Evolutionary conservation across 2,797 vertebrate species (phyloP).

Genomic region (Kryptopterus vitreolus): DNA sequence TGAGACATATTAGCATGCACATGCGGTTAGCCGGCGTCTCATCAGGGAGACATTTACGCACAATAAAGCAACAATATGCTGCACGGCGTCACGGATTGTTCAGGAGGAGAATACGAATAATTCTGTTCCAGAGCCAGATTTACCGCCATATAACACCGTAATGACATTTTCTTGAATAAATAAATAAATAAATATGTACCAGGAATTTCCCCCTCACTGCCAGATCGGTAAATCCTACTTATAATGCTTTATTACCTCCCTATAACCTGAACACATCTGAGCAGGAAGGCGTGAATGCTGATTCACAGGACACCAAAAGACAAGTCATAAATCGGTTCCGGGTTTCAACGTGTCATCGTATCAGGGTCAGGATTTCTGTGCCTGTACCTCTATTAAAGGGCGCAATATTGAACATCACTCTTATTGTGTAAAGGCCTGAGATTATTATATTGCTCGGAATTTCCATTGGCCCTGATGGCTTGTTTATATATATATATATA

Average conservation of each 20-base stretch:
- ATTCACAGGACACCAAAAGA: conserved; percentile 57
- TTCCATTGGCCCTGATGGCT: conserved; percentile 44
- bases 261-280: background rate
- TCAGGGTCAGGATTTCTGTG: conserved; percentile 24
- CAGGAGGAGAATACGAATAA: conserved; percentile 23
- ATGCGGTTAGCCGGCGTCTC: conserved; percentile 5
- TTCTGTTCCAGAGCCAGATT: background rate
- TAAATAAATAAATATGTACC: background rate
- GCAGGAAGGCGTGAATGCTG: background rate
- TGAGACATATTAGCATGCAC: background rate
- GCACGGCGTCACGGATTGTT: conserved; percentile 6
- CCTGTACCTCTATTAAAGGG: conserved; percentile 21
- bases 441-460: conserved; percentile 49
- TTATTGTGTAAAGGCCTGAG: conserved; percentile 49
- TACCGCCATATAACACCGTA: conserved; percentile 11
- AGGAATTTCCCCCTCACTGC: background rate
- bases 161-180: background rate
- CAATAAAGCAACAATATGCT: conserved; percentile 17
- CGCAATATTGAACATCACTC: conserved; percentile 48
- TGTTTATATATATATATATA: too few relatives aligned
- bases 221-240: background rate
- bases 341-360: conserved; percentile 29
- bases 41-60: conserved; percentile 26
- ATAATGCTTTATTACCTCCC: background rate
- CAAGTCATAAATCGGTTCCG: conserved; percentile 59